Conservation (phyloP, 2,797 vertebrate genomes). For the Acanthornis magna region DNA sequence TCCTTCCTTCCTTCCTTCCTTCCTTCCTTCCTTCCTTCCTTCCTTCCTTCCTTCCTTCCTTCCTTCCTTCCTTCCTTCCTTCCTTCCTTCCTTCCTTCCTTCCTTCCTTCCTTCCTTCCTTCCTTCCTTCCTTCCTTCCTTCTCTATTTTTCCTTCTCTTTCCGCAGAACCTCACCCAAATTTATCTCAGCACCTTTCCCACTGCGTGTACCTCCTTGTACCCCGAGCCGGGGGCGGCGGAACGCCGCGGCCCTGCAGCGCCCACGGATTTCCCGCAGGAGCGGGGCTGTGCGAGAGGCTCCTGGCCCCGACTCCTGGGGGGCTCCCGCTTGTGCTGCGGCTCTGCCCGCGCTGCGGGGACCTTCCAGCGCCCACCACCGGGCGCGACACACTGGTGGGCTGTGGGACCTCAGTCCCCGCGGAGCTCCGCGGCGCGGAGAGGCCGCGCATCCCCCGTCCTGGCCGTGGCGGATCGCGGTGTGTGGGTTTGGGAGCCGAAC, state of each 20-base stretch:
- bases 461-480: too few relatives aligned
- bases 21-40: too few relatives aligned
- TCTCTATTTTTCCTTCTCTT: background rate
- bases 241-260: fast-evolving
- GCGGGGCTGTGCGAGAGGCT: background rate
- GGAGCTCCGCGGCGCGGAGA: background rate
- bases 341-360: background rate
- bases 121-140: too few relatives aligned
- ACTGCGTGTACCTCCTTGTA: fast-evolving
- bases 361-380: background rate
- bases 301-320: fast-evolving
- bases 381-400: fast-evolving
- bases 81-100: too few relatives aligned
- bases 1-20: too few relatives aligned
- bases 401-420: fast-evolving
- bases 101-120: too few relatives aligned
- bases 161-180: background rate
- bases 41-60: too few relatives aligned
- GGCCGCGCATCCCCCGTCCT: too few relatives aligned
- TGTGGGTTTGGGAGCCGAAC: background rate
- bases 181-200: background rate
- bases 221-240: background rate
- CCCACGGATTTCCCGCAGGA: fast-evolving
- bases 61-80: too few relatives aligned
- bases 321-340: too few relatives aligned